Percentiles rank a stretch among this genome's conserved stretches.
Evolutionary conservation across 2,888 invertebrate genomes (phyloP).

Genomic region (Lithophane socia): DNA sequence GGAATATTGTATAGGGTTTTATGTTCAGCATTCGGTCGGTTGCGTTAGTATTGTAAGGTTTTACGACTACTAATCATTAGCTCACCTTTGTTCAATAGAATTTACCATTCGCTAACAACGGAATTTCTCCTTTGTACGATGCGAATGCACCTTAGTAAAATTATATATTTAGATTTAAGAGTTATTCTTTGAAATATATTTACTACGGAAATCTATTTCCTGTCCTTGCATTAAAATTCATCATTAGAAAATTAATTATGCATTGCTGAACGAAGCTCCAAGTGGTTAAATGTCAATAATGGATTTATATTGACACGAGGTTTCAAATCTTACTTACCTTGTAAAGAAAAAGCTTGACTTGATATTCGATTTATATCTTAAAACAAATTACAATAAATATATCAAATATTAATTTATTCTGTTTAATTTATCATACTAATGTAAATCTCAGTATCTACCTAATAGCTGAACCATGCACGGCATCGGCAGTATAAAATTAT

Average conservation of each 20-base stretch:
- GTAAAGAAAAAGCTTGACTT: constrained; percentile 30
- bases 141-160: constrained; percentile 30
- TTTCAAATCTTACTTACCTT: constrained; percentile 41
- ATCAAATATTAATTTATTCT: constrained; percentile 32
- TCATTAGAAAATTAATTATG: constrained; percentile 47
- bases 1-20: constrained; percentile 54
- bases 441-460: constrained; percentile 7
- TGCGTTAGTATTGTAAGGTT: constrained; percentile 60
- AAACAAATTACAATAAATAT: constrained; percentile 31
- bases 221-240: constrained; percentile 52
- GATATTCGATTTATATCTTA: constrained; percentile 20
- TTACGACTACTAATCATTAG: constrained; percentile 64
- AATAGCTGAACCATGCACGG: not conserved
- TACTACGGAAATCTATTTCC: constrained; percentile 57
- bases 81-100: constrained; percentile 55
- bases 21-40: constrained; percentile 54
- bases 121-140: constrained; percentile 24
- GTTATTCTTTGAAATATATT: constrained; percentile 46
- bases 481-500: not conserved
- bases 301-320: constrained; percentile 22
- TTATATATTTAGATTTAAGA: constrained; percentile 30
- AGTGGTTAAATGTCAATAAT: constrained; percentile 32
- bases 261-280: constrained; percentile 34
- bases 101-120: constrained; percentile 40
- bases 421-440: constrained; percentile 31